Base-by-base conservation (phyloP, 1,140 invertebrate genomes). In the Sinonovacula constricta region DNA sequence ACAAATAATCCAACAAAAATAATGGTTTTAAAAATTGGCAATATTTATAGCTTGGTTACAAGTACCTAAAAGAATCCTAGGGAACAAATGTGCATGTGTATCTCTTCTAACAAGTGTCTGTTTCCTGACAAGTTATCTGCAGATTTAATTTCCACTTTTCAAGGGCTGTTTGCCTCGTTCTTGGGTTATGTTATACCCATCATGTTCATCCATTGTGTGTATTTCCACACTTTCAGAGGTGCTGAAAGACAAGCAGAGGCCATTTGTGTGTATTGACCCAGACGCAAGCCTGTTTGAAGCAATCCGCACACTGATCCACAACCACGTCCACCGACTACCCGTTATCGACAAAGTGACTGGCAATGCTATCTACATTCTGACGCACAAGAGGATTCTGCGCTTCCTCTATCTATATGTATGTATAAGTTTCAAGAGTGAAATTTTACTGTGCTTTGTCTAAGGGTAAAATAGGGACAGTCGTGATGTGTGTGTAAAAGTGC, bases 281-380 rank as follows among this genome's bases (percentile, higher is more conserved):
- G 89, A 91, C 65, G 87, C 85, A 7, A 92, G 90, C 33, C 91
- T 99, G 57, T 98, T 95, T 91, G 97, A 98, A 86, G 98, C 98
- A 56, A 97, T 99, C 83, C 94, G 95, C 90, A 96, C 95, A 81
- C 93, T 99, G 80, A 97, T 98, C 81, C 94, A 95, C 85, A 97
- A 97, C 91, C 94, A 92, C 91, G 99, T 99, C 85, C 99, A 99
- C 93, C 94, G 98, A 87, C 93, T 91, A 86, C 98, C 98, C 86
- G 97, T 99, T 76, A 97, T 99, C 87, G 98, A 99, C 92, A 94
- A 95, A 18, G 93, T 94, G 56, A 98, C 97, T 22, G 97, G 97
- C 89, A 99, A 99, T 92, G 98, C 99, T 81, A 94, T 99, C 67
- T 99, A 99, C 91, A 99, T 99, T 90, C 94, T 99, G 80, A 99